Percentiles rank a stretch among this genome's conserved stretches.
Evolutionary conservation across 2,888 invertebrate species (phyloP).

Genomic region (Limulus polyphemus): DNA sequence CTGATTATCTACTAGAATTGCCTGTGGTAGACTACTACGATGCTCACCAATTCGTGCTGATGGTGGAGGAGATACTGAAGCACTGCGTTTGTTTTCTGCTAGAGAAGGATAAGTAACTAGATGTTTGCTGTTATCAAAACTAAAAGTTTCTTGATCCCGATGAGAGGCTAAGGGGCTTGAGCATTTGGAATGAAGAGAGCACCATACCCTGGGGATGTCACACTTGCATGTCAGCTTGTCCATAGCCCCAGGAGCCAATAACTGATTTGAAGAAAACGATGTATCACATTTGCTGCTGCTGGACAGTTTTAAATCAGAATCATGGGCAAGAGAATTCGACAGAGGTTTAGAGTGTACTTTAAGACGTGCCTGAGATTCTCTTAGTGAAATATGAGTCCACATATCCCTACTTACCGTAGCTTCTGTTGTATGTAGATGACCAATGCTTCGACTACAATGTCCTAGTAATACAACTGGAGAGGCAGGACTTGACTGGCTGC

Average conservation of each 20-base stretch:
- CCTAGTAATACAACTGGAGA: slow-evolving; percentile 41
- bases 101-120: not conserved
- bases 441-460: slow-evolving; percentile 74
- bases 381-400: not conserved
- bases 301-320: not conserved
- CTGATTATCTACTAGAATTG: too few relatives aligned
- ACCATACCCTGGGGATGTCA: not conserved
- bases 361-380: not conserved
- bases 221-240: too few relatives aligned
- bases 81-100: not conserved
- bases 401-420: not conserved
- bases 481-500: not conserved
- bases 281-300: not conserved
- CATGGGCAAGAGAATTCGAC: too few relatives aligned
- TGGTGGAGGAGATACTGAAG: not conserved
- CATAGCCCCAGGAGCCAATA: too few relatives aligned
- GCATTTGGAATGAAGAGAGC: not conserved
- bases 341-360: not conserved
- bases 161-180: not conserved
- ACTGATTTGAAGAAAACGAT: too few relatives aligned
- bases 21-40: slow-evolving; percentile 22
- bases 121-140: not conserved
- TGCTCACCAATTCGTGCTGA: slow-evolving; percentile 9
- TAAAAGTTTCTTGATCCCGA: not conserved
- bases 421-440: slow-evolving; percentile 70